A percentile compares a stretch with the other conserved stretches of the same genome.
Conservation (phyloP, 2,888 invertebrate species). For the Hypolimnas misippus region DNA sequence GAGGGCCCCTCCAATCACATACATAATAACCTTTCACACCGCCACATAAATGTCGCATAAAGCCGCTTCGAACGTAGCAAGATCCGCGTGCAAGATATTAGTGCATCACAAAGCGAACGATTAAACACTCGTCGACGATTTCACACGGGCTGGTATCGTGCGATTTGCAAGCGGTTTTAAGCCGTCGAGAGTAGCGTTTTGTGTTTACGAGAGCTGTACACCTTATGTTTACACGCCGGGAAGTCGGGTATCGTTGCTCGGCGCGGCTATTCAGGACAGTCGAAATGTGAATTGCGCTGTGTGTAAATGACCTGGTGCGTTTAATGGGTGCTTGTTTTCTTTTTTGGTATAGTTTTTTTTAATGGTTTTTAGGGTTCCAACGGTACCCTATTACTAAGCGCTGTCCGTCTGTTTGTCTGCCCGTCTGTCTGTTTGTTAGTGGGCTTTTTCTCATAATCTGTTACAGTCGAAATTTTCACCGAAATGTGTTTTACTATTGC, state of each 20-base stretch:
- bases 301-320: too few species aligned
- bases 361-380: too few species aligned
- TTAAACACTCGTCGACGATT: slow-evolving; percentile 62
- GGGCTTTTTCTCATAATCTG: too few species aligned
- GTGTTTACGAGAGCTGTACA: slow-evolving; percentile 38
- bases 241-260: neutral
- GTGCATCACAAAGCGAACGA: slow-evolving; percentile 67
- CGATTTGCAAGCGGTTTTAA: slow-evolving; percentile 49
- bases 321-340: too few species aligned
- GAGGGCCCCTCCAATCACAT: slow-evolving; percentile 4
- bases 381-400: too few species aligned
- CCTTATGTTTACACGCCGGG: slow-evolving; percentile 33
- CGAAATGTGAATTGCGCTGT: too few species aligned
- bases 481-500: too few species aligned
- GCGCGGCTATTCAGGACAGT: slow-evolving; percentile 14
- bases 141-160: slow-evolving; percentile 33
- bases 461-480: too few species aligned
- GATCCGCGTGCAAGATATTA: slow-evolving; percentile 47
- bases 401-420: too few species aligned
- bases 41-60: too few species aligned
- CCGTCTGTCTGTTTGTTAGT: too few species aligned
- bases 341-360: too few species aligned
- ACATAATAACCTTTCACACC: slow-evolving; percentile 21
- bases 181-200: slow-evolving; percentile 57
- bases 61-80: slow-evolving; percentile 33